Evolutionary conservation across 1,140 invertebrate genomes (phyloP), one percentile per base, ranked within the genome.

Genomic region (Ceratina japonica): DNA sequence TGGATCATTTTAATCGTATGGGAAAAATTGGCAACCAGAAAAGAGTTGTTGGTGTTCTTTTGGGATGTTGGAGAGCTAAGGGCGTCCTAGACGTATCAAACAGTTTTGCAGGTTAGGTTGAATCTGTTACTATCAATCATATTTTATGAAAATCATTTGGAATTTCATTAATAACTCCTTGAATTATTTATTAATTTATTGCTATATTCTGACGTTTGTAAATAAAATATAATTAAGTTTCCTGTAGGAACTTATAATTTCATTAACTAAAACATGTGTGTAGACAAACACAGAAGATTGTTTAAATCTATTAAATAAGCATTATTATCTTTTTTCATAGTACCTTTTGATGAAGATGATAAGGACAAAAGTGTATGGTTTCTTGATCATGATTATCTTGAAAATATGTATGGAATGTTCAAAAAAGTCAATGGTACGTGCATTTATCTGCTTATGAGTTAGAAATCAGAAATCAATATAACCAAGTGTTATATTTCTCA

Each of bases 341-440:
- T 99, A 81, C 99, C 99, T 4, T 99, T 99, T 93, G 99, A 99
- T 95, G 99, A 99, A 93, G 99, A 99, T 95, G 98, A 99, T 87
- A 99, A 98, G 93, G 99, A 99, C 88, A 98, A 98, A 93, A 97
- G 96, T 44, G 99, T 99, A 7, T 99, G 99, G 98, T 99, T 99
- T 91, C 93, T 99, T 82, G 99, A 99, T 91, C 98, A 99, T 93
- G 99, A 99, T 93, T 99, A 99, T 90, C 93, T 99, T 75, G 99
- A 99, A 93, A 98, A 98, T 87, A 99, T 99, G 98, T 99, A 98
- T 93, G 96, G 96, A 54, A 99, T 99, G 99, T 99, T 99, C 89
- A 99, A 99, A 92, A 99, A 99, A 94, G 98, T 99, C 0, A 99
- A 99, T 94, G 95, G 95, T 95, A 93, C 91, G 80, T 20, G 10